Conservation (phyloP, 2,113 vertebrate species). For the Sciurus niger region DNA sequence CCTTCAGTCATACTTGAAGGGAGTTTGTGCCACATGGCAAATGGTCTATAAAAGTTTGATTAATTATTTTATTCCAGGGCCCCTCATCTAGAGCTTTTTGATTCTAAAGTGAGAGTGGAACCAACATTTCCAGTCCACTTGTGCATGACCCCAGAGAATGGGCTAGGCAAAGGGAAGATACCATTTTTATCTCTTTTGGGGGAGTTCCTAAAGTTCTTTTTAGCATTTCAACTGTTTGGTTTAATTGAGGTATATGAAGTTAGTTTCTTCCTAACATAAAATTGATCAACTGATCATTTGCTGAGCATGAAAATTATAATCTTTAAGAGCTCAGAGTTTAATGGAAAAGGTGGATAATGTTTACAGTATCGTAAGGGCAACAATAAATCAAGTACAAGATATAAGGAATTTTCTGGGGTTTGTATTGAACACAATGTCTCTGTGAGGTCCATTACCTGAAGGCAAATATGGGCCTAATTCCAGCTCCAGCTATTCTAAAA, state of each 20-base stretch:
- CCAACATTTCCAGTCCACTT: background rate
- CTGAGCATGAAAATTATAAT: background rate
- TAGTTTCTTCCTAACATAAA: background rate
- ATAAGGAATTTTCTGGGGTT: background rate
- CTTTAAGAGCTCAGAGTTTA: slow-evolving; percentile 1
- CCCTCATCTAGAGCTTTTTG: background rate
- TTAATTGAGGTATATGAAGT: background rate
- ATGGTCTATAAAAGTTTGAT: background rate
- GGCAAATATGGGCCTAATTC: background rate
- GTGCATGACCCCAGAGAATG: background rate
- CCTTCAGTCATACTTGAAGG: background rate
- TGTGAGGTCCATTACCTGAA: background rate
- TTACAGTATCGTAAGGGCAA: background rate
- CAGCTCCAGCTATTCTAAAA: background rate
- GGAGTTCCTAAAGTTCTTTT: background rate
- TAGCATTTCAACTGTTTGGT: background rate
- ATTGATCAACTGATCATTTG: background rate
- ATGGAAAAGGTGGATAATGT: background rate
- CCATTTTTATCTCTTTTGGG: background rate
- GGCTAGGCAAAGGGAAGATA: background rate
- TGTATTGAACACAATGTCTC: background rate
- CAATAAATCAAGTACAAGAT: background rate
- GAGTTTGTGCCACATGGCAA: background rate
- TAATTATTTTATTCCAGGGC: background rate
- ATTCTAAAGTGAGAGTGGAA: background rate